These are phyloP conservation scores for Glandiceps talaboti DNA, from an alignment of 53 echinoderm and acorn worm genomes.

Conservation along the genomic window DNA sequence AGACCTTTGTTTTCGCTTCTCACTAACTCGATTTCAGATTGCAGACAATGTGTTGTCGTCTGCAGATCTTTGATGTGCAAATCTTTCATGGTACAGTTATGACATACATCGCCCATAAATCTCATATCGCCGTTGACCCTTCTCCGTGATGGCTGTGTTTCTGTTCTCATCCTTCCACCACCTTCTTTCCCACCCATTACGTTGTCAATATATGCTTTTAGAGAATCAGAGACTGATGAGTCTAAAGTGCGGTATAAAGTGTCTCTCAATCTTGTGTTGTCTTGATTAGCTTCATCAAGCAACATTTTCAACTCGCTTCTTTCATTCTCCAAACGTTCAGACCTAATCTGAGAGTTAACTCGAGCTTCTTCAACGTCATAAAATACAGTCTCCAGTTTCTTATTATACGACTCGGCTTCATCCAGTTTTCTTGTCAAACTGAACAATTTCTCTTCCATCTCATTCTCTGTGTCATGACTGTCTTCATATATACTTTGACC, in stretches of 20 bases:
- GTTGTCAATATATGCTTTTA: background rate
- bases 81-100: background rate
- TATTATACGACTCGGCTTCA: background rate
- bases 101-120: background rate
- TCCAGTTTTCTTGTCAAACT: background rate
- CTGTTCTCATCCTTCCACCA: background rate
- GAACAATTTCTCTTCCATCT: too few relatives aligned
- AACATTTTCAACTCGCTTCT: background rate
- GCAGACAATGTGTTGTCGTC: too few relatives aligned
- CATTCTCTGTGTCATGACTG: too few relatives aligned
- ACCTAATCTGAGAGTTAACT: background rate
- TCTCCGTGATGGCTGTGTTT: background rate
- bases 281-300: background rate
- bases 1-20: too few relatives aligned
- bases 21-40: too few relatives aligned
- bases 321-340: background rate
- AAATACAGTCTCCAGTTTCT: background rate
- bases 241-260: background rate
- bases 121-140: background rate
- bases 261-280: background rate
- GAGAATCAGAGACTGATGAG: background rate
- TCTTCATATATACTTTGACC: too few relatives aligned
- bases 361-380: background rate
- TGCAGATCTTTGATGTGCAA: background rate
- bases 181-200: background rate